Percentiles rank a stretch among this genome's conserved stretches.
These are phyloP conservation scores for Melanotaenia maccullochi DNA, from an alignment of 2,797 vertebrate genomes.

Conservation along the genomic window DNA sequence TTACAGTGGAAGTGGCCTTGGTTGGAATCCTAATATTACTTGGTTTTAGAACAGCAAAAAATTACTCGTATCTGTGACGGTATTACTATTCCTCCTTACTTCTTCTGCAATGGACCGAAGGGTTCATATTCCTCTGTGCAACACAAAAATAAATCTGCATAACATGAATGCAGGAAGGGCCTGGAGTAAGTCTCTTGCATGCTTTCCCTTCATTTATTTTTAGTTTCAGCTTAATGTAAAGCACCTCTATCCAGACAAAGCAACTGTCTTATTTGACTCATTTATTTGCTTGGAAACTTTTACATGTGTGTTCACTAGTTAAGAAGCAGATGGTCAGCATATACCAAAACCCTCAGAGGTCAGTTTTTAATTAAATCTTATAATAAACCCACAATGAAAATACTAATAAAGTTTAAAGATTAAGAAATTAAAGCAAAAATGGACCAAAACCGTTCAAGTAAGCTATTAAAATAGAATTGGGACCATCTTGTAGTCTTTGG, in stretches of 20 bases:
- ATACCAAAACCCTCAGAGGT: not conserved
- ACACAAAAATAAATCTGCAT: constrained; percentile 17
- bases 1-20: constrained; percentile 28
- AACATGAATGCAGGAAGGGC: constrained; percentile 7
- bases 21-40: constrained; percentile 26
- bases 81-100: constrained; percentile 11
- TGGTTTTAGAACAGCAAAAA: constrained; percentile 18
- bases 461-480: not conserved
- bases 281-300: not conserved
- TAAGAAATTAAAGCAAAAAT: not conserved
- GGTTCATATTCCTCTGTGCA: not conserved
- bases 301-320: not conserved
- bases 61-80: constrained; percentile 26
- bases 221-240: not conserved
- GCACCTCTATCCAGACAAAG: not conserved
- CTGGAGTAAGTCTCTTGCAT: not conserved
- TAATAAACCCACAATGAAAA: not conserved
- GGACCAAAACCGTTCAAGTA: not conserved
- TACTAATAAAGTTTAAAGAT: not conserved
- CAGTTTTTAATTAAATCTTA: not conserved
- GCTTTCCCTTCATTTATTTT: constrained; percentile 3
- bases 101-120: constrained; percentile 3
- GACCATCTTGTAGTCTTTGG: not conserved
- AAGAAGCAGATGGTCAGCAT: not conserved
- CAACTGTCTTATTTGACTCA: not conserved